Evolutionary conservation across 2,797 vertebrate genomes (phyloP), one percentile per base, ranked within the genome.

Genomic region (Onychomys arenicola): DNA sequence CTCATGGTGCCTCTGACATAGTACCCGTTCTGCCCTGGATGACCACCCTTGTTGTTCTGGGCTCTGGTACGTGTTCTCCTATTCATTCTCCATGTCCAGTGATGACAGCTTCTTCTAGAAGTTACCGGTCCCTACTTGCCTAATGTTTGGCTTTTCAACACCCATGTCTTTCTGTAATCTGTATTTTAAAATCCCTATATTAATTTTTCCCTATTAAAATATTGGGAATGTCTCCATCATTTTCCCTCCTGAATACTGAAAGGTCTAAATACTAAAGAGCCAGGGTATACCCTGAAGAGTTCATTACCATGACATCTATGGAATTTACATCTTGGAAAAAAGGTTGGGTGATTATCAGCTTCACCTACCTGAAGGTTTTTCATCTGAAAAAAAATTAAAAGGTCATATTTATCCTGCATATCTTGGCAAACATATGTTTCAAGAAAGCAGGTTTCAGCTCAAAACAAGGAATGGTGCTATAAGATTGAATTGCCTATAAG

Each of bases 361-460:
- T 90, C 29, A 23, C 37, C 76, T 40, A 6, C 90, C 83, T 90
- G 71, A 71, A 93, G 83, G 67, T 63, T 43, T 89, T 84, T 94
- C 63, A 21, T 49, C 75, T 71, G 19, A 81, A n/a, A n/a, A n/a
- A n/a, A n/a, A n/a, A n/a, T n/a, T n/a, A 93, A 16, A 63, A 46
- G 78, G 90, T 94, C 94, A 16, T 75, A 81, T 89, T 71, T 73
- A 67, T 67, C 69, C 63, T 49, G 21, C 49, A 84, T 40, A 43
- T 55, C 89, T 76, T 89, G 73, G 27, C 19, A 34, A 91, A 59
- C 25, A 52, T 23, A 77, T 73, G 12, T 82, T 87, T 71, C 46
- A 80, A 63, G 55, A 10, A 92, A 94, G 69, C 32, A 80, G 69
- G 57, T 80, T 96, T 94, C 46, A 85, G 67, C 46, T 92, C 49